Evolutionary conservation across 2,797 vertebrate genomes (phyloP), one percentile per base, ranked within the genome.

Genomic region (Periophthalmus magnuspinnatus): DNA sequence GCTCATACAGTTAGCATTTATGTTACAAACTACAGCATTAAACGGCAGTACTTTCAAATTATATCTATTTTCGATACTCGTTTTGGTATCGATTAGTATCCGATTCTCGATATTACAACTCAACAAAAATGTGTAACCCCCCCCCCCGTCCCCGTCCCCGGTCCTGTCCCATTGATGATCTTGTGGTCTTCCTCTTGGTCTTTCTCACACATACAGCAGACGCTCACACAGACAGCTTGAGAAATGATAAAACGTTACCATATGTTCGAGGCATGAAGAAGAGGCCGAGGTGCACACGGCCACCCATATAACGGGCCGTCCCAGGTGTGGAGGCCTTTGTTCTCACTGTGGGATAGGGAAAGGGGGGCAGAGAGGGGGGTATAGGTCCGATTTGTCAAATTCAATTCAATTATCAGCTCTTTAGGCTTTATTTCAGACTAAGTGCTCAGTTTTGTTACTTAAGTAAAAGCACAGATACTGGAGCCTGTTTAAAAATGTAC

Each of bases 161-260:
- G 67, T 61, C 76, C 69, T 32, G 17, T 74, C 69, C 72, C 82
- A 78, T 72, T 74, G 75, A 79, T 70, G 78, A 72, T n/a, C 34
- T 5, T 16, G 5, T 14, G 56, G 14, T 45, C 41, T 45, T 45
- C 13, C 10, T 5, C 28, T 17, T 32, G 28, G 6, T 57, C 38
- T 70, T 76, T 70, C 68, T 50, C 59, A 70, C 55, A 75, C 47
- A 33, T 10, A 47, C 3, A 52, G 50, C 11, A 16, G 22, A 56
- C 54, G 3, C 33, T 19, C 28, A 28, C 24, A 67, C 0, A 81
- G 71, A 65, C 63, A 78, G 68, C 66, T 70, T 67, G 77, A 48
- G 69, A 76, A 86, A 85, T 78, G 84, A 87, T 81, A 79, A 92
- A 93, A 90, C 87, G 86, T 71, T 91, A 91, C 87, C 93, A 93